phyloP scores from a whole-genome alignment of 2,113 vertebrate species.

The Pseudopodoces humilis region DNA sequence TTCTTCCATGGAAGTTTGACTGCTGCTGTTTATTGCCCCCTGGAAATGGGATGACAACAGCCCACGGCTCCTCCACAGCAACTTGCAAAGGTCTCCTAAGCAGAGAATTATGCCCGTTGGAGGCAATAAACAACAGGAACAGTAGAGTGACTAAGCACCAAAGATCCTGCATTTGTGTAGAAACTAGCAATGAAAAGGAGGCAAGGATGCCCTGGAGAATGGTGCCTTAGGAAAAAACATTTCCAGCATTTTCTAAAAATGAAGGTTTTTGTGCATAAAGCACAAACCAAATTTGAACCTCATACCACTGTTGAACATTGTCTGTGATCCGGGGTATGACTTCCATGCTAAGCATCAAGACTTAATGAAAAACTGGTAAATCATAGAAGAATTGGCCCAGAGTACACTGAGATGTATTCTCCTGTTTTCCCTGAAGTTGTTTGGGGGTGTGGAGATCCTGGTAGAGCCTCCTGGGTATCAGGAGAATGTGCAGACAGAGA shows the following conservation, averaged over 20 bases:
- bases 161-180: constrained; percentile 40
- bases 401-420: neutral
- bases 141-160: constrained; percentile 51
- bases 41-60: neutral
- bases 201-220: constrained; percentile 25
- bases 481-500: neutral
- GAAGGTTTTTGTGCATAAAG: neutral
- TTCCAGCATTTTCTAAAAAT: constrained; percentile 12
- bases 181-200: constrained; percentile 27
- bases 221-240: neutral
- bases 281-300: neutral
- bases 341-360: neutral
- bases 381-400: neutral
- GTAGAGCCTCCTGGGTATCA: neutral
- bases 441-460: neutral
- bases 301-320: neutral
- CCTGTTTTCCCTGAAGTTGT: neutral
- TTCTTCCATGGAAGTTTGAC: constrained; percentile 37
- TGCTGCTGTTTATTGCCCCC: constrained; percentile 55
- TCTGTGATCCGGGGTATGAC: neutral
- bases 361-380: neutral
- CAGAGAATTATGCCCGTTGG: neutral
- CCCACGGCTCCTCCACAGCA: neutral
- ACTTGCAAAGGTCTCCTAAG: neutral
- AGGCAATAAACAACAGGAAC: constrained; percentile 45